Evolutionary conservation across 2,113 vertebrate species (phyloP).

Genomic region (Lepidothrix coronata): DNA sequence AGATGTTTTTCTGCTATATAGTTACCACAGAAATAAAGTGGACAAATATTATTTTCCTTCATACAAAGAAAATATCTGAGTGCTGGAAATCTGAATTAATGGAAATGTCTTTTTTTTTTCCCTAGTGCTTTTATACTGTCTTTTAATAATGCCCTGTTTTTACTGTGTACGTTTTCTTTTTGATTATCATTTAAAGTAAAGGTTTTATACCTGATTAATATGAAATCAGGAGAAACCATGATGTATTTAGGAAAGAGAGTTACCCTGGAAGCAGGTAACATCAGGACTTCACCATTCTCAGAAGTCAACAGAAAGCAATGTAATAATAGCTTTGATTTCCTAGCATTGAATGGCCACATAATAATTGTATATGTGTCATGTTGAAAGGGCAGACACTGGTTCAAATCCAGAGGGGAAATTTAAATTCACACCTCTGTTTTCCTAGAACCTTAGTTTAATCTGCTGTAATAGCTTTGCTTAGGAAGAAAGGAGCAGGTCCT

Average conservation of each 20-base stretch:
- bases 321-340: background rate
- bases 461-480: background rate
- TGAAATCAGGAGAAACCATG: background rate
- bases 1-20: background rate
- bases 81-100: background rate
- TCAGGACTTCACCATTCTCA: background rate
- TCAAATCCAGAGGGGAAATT: background rate
- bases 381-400: background rate
- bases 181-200: background rate
- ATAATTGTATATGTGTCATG: accelerated
- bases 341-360: too few species aligned
- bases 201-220: background rate
- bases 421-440: background rate
- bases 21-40: background rate
- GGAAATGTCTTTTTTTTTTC: background rate
- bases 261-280: background rate
- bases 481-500: background rate
- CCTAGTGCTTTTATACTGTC: accelerated
- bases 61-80: background rate
- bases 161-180: background rate
- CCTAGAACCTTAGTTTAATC: background rate
- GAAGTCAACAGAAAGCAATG: background rate
- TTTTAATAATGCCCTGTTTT: background rate
- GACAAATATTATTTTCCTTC: background rate
- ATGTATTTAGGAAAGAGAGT: background rate